A percentile compares a stretch with the other conserved stretches of the same genome.
phyloP scores from a whole-genome alignment of 2,113 vertebrate genomes.

The Archocentrus centrarchus region DNA sequence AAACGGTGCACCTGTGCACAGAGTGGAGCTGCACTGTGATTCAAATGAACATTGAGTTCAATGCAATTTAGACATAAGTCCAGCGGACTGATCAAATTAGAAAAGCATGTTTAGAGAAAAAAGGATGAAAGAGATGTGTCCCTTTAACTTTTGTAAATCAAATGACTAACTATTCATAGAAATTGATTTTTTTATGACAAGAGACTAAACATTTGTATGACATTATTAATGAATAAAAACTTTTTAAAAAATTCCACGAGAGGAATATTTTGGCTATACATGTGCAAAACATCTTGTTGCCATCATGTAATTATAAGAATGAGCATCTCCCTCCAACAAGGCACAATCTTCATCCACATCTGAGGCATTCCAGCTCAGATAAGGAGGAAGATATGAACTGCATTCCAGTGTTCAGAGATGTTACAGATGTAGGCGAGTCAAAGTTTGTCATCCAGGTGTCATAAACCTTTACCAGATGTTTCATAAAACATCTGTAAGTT shows the following conservation, averaged over 20 bases:
- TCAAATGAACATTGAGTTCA: neutral
- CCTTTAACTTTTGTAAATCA: neutral
- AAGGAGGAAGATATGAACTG: conserved; percentile 26
- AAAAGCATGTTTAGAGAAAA: neutral
- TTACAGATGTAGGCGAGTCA: conserved; percentile 10
- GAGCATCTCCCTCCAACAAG: neutral
- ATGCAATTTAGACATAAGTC: neutral
- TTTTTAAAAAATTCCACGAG: fast-evolving
- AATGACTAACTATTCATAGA: neutral
- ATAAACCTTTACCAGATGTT: neutral
- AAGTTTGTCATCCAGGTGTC: conserved; percentile 21
- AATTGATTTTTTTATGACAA: neutral
- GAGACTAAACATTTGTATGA: neutral
- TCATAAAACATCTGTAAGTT: conserved; percentile 39
- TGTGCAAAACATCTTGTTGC: fast-evolving
- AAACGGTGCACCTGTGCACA: neutral
- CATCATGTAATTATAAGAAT: neutral
- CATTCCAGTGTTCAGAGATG: conserved; percentile 39
- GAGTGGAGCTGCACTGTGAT: neutral
- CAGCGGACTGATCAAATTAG: neutral
- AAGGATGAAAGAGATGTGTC: neutral
- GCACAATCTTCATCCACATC: conserved; percentile 1
- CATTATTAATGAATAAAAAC: neutral
- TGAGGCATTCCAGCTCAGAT: conserved; percentile 47
- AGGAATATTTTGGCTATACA: neutral